phyloP scores from a whole-genome alignment of 2,113 vertebrate genomes.

The Antechinus flavipes region DNA sequence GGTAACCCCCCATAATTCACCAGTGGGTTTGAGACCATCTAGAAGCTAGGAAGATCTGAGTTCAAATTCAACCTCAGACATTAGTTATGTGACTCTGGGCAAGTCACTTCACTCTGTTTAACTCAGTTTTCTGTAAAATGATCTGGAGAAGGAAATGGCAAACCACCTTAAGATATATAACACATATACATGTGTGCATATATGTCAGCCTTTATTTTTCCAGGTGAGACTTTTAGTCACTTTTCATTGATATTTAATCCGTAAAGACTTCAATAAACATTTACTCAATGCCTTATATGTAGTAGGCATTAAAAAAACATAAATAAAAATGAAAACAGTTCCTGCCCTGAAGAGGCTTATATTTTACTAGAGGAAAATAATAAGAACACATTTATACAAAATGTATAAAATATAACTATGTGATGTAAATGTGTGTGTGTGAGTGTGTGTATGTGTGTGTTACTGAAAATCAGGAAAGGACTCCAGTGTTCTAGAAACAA shows the following conservation, averaged over 20 bases:
- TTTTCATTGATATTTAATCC: neutral
- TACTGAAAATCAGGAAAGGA: neutral
- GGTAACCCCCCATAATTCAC: too few relatives aligned
- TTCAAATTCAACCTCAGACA: too few relatives aligned
- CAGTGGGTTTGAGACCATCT: too few relatives aligned
- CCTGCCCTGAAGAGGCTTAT: neutral
- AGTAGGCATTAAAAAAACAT: neutral
- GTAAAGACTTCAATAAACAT: neutral
- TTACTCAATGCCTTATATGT: neutral
- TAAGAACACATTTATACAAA: neutral
- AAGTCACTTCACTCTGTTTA: too few relatives aligned
- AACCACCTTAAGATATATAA: neutral
- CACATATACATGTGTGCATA: neutral
- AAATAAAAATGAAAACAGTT: neutral
- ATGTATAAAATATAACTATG: neutral
- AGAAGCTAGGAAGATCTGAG: too few relatives aligned
- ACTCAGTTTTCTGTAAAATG: too few relatives aligned
- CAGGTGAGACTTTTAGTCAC: neutral
- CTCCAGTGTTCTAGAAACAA: neutral
- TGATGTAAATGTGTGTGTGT: neutral
- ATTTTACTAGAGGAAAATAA: neutral
- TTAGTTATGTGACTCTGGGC: too few relatives aligned
- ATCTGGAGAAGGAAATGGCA: neutral
- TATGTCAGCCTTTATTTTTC: neutral
- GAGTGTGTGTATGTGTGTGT: neutral